Conservation (phyloP, 1,140 invertebrate species). For the Dufourea novaeangliae region DNA sequence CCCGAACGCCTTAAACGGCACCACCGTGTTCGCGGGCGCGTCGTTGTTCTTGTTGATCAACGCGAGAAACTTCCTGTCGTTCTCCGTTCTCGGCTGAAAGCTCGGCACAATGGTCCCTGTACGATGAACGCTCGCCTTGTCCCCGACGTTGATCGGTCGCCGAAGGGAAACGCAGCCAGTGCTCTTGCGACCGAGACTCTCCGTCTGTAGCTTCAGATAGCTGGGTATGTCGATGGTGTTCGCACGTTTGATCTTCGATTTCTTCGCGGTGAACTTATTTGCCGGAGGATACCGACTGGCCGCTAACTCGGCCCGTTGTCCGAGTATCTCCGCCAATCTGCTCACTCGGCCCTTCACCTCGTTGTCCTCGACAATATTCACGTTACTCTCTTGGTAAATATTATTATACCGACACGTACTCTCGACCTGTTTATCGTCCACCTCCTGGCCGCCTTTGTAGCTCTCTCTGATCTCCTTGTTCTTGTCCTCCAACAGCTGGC, state of each 20-base stretch:
- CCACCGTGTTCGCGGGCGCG: conserved; percentile 56
- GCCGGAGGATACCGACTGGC: conserved; percentile 51
- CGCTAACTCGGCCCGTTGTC: conserved; percentile 65
- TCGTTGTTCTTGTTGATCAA: conserved; percentile 89
- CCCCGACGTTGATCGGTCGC: conserved; percentile 83
- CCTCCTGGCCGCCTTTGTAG: conserved; percentile 20
- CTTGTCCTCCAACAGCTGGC: conserved; percentile 74
- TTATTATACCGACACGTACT: background rate
- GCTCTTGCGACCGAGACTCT: conserved; percentile 72
- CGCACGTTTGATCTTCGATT: conserved; percentile 90
- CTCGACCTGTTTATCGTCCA: conserved; percentile 11
- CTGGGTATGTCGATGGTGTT: conserved; percentile 94
- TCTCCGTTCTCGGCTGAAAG: conserved; percentile 91
- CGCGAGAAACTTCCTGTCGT: conserved; percentile 91
- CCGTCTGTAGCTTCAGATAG: conserved; percentile 78
- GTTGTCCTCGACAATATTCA: conserved; percentile 41
- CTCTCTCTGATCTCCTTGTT: conserved; percentile 58
- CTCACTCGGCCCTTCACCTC: conserved; percentile 48
- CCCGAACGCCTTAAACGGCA: conserved; percentile 72
- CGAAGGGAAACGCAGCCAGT: conserved; percentile 80
- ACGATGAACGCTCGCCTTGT: conserved; percentile 69
- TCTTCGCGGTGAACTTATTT: conserved; percentile 86
- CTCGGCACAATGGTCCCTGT: conserved; percentile 77
- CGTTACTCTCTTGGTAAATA: conserved; percentile 58
- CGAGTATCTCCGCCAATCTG: conserved; percentile 56